Evolutionary conservation across 2,797 vertebrate genomes (phyloP), one percentile per base, ranked within the genome.

Genomic region (Alosa sapidissima): DNA sequence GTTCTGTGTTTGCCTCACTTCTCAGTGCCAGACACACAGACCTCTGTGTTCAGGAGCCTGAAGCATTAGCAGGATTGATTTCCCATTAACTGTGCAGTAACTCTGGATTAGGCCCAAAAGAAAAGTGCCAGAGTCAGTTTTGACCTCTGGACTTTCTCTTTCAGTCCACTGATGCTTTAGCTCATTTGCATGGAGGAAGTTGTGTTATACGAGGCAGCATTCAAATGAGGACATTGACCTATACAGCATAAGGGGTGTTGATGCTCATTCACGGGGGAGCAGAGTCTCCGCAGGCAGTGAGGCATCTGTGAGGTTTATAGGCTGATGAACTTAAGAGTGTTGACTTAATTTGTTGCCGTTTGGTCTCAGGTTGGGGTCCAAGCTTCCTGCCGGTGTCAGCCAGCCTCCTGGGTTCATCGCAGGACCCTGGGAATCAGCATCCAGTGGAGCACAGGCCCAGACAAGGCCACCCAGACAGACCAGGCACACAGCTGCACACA

Each of bases 341-440:
- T 36, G 4, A 75, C 33, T 5, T 33, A 6, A 28, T 47, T 10
- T 13, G 16, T 54, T 48, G 68, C 21, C 36, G 83, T 6, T 58
- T 84, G 33, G 60, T 24, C 21, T 86, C 82, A 96, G 96, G 89
- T 86, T 96, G 87, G 94, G 94, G 21, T 91, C 94, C 85, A 96
- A 94, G 88, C 90, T 96, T 81, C 93, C 94, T n/a, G 83, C 93
- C 0, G 92, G 93, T 5, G 88, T 93, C 83, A 91, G 93, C 8
- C 94, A 94, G 90, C 90, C 93, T 83, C 93, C 93, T 3, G 93
- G 93, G 58, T 94, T 94, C 11, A 86, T 93, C 11, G 91, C 91
- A 13, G 88, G 85, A 0, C 93, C 91, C 28, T 94, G 92, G 92
- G 93, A 92, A 0, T 88, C 90, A 81, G 89, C 86, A 75, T 81